phyloP scores from a whole-genome alignment of 1,140 invertebrate genomes.

The Zaprionus lachaisei region DNA sequence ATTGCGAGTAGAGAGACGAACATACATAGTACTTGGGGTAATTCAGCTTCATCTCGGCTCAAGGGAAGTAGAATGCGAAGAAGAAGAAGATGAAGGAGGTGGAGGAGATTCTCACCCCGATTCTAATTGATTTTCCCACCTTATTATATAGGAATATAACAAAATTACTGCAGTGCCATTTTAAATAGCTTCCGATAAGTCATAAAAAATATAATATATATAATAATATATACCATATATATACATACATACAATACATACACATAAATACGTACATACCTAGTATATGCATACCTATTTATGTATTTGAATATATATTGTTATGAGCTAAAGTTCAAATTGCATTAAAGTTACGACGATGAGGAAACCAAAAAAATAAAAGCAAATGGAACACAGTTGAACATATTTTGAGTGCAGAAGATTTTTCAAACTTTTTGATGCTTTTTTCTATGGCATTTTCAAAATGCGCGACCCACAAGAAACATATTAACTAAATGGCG shows the following conservation, averaged over 20 bases:
- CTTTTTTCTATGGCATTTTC: constrained; percentile 63
- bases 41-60: constrained; percentile 39
- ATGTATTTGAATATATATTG: constrained; percentile 72
- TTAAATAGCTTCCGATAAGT: constrained; percentile 84
- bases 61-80: constrained; percentile 1
- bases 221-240: constrained; percentile 52
- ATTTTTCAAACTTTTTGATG: constrained; percentile 75
- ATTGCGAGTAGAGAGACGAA: constrained; percentile 13
- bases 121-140: constrained; percentile 84
- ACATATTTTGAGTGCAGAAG: constrained; percentile 75
- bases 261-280: constrained; percentile 63
- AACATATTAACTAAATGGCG: constrained; percentile 5
- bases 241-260: constrained; percentile 49
- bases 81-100: background rate
- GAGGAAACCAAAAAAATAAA: constrained; percentile 47
- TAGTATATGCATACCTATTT: constrained; percentile 71
- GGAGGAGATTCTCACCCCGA: constrained; percentile 46
- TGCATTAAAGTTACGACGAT: constrained; percentile 65
- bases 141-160: constrained; percentile 81
- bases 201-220: constrained; percentile 33
- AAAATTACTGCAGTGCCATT: constrained; percentile 84
- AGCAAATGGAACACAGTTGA: constrained; percentile 81
- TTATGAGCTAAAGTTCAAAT: constrained; percentile 82
- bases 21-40: constrained; percentile 47
- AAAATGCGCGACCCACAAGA: constrained; percentile 35